Conservation (phyloP, 1,140 invertebrate genomes). For the Aleiodes sp. region DNA sequence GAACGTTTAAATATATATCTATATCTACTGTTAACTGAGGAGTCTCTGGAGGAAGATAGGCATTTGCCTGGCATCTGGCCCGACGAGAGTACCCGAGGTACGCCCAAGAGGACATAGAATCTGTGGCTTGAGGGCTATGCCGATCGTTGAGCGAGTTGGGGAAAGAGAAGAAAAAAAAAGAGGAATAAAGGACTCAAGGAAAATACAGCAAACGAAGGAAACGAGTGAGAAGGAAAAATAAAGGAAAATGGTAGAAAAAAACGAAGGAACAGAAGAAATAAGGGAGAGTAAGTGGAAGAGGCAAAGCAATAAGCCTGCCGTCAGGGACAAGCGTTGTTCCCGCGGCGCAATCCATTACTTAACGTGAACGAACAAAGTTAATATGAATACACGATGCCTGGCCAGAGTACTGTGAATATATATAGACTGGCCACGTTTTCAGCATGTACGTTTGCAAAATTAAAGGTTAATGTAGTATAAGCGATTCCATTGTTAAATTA, state of each 20-base stretch:
- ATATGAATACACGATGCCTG: conserved; percentile 38
- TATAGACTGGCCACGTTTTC: not conserved
- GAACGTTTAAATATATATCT: not conserved
- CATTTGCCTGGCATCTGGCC: conserved; percentile 8
- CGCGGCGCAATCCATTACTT: conserved; percentile 47
- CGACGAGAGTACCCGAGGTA: not conserved
- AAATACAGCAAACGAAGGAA: not conserved
- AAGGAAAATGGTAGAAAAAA: conserved; percentile 20
- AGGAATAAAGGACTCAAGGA: not conserved
- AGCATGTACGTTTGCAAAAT: conserved; percentile 49
- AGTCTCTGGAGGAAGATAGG: conserved; percentile 1
- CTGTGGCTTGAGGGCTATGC: conserved; percentile 12
- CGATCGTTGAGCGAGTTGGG: no score
- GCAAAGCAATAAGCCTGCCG: conserved; percentile 47
- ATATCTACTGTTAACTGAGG: not conserved
- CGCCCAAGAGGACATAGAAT: not conserved
- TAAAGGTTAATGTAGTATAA: conserved; percentile 59
- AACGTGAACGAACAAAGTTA: conserved; percentile 40
- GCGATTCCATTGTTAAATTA: conserved; percentile 55
- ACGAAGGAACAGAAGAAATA: conserved; percentile 26
- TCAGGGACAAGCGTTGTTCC: conserved; percentile 50
- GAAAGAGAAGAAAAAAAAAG: not conserved
- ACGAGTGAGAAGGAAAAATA: conserved; percentile 28
- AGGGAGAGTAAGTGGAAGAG: conserved; percentile 14
- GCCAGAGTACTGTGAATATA: conserved; percentile 4